Evolutionary conservation across 2,797 vertebrate species (phyloP), one percentile per base, ranked within the genome.

Genomic region (Mycteria americana): DNA sequence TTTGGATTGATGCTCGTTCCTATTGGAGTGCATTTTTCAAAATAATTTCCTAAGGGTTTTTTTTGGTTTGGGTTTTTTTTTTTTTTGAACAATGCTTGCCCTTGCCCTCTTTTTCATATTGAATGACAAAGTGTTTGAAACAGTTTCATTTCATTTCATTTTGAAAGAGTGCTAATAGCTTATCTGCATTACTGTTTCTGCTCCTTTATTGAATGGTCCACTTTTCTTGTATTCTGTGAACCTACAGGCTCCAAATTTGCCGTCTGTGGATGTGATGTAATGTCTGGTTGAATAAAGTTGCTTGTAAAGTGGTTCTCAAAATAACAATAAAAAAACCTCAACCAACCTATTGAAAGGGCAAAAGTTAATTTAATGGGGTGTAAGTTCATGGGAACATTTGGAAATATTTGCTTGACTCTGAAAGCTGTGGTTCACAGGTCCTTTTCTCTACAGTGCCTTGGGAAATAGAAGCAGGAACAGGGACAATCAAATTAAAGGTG

Each of bases 61-160:
- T 31, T 63, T 64, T 53, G n/a, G 23, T 8, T 67, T 57, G 11
- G 9, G 11, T n/a, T 14, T 14, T 56, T 75, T 24, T 41, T 22
- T 16, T 14, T 67, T 62, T 69, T 10, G 33, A 80, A 51, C 3
- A 5, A 4, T 56, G 11, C 21, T 89, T 67, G 18, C 53, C 69
- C n/a, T 92, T 78, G 41, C 30, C 24, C 23, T 83, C 18, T 79
- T 88, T 53, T 63, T 33, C 4, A 1, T 51, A n/a, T 64, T 30
- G 37, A 69, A 48, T 13, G 9, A 31, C 39, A 25, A 51, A 57
- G 13, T 60, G 9, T 56, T 68, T 59, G 43, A 75, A 94, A 81
- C 0, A 0, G 11, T 39, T 70, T 74, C 1, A 2, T 70, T 70
- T 70, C 0, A 25, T 82, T 89, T 77, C 4, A 10, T 33, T 88